Conservation (phyloP, 1,140 invertebrate species). For the Papilio polyxenes region DNA sequence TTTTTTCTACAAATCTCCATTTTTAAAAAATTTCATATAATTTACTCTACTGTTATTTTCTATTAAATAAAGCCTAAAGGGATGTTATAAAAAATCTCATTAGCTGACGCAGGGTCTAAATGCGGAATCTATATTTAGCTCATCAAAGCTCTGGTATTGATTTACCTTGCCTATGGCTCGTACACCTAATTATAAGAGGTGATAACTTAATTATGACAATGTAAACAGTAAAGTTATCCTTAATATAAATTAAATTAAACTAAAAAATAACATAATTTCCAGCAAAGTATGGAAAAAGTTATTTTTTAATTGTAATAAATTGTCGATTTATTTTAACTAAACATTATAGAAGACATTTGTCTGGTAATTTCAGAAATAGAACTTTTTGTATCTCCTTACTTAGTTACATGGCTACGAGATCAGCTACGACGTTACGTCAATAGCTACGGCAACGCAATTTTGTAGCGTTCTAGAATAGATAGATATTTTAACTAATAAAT, state of each 20-base stretch:
- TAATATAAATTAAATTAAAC: no score
- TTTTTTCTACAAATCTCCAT: no score
- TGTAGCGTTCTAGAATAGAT: no score
- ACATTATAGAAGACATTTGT: no score
- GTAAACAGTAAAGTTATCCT: neutral
- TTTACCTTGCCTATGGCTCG: neutral
- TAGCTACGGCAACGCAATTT: neutral
- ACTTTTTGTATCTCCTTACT: no score
- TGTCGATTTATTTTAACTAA: no score
- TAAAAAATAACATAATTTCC: no score
- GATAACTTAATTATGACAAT: neutral
- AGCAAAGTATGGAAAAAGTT: no score
- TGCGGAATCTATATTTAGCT: conserved; percentile 8
- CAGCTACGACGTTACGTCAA: neutral
- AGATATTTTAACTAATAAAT: no score
- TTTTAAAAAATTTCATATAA: neutral
- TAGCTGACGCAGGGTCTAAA: neutral
- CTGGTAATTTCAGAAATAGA: no score
- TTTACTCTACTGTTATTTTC: neutral
- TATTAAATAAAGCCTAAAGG: neutral
- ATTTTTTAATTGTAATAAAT: no score
- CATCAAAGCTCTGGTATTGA: conserved; percentile 21
- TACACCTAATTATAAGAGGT: neutral
- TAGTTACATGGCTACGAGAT: neutral
- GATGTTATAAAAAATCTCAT: neutral